A percentile compares a stretch with the other conserved stretches of the same genome.
Evolutionary conservation across 2,113 vertebrate species (phyloP).

Genomic region (Asarcornis scutulata): DNA sequence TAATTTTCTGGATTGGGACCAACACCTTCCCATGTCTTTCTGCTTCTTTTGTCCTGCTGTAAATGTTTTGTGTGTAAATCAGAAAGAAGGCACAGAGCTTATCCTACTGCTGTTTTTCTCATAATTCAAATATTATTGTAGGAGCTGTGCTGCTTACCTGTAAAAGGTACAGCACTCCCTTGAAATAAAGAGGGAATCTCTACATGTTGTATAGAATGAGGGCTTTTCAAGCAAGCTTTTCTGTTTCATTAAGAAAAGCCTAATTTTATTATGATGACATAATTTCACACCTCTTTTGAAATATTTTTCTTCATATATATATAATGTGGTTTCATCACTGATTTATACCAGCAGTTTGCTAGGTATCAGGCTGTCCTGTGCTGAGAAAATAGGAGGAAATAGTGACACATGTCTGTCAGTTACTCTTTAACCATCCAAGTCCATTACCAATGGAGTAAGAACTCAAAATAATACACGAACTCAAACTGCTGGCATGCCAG

Average conservation of each 20-base stretch:
- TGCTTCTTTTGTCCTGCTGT: background rate
- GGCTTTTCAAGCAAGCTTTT: background rate
- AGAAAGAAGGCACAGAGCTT: slow-evolving; percentile 9
- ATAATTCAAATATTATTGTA: background rate
- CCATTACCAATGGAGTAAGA: background rate
- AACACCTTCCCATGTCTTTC: background rate
- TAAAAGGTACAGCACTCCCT: background rate
- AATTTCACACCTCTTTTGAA: slow-evolving; percentile 49
- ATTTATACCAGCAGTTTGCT: slow-evolving; percentile 12
- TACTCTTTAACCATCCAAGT: no score
- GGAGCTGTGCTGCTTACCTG: background rate
- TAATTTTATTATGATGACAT: slow-evolving; percentile 29
- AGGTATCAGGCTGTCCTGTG: background rate
- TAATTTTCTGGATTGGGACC: background rate
- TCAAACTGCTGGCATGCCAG: background rate
- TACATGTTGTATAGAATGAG: background rate
- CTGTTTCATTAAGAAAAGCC: background rate
- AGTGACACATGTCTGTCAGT: background rate
- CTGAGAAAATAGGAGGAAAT: slow-evolving; percentile 16
- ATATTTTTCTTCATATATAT: slow-evolving; percentile 14
- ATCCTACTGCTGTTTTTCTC: background rate
- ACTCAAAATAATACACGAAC: background rate
- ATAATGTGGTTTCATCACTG: background rate
- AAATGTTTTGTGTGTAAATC: background rate
- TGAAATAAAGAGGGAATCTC: background rate